These are phyloP conservation scores for Keiferia lycopersicella DNA, from an alignment of 2,888 invertebrate genomes.

Conservation along the genomic window DNA sequence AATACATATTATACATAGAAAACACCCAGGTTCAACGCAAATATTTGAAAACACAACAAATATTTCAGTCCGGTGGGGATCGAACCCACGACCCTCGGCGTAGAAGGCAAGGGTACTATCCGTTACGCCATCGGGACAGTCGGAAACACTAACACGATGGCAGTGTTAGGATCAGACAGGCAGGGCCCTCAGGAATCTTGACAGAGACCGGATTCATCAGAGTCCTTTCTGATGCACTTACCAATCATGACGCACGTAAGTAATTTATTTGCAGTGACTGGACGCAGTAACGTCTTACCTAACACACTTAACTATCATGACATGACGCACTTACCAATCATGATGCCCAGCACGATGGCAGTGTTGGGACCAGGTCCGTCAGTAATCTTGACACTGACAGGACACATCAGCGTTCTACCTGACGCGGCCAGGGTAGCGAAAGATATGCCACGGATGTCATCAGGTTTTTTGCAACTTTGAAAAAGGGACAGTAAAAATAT, in stretches of 20 bases:
- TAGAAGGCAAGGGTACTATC: no score
- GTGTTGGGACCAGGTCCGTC: constrained; percentile 39
- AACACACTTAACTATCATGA: no score
- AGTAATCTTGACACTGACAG: constrained; percentile 34
- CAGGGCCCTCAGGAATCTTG: constrained; percentile 31
- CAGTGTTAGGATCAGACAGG: constrained; percentile 38
- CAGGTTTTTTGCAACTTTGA: constrained; percentile 10
- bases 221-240: constrained; percentile 34
- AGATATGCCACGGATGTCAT: constrained; percentile 40
- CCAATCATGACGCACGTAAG: no score
- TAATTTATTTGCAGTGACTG: no score
- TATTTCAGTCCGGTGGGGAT: no score
- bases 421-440: constrained; percentile 41
- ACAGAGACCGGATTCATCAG: constrained; percentile 41
- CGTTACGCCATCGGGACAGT: no score
- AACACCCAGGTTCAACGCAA: no score
- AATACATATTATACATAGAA: no score
- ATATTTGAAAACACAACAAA: no score
- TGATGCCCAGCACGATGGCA: constrained; percentile 52
- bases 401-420: constrained; percentile 42
- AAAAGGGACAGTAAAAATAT: background rate
- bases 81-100: no score
- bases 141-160: constrained; percentile 52
- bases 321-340: constrained; percentile 48
- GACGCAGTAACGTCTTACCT: no score